A percentile compares a stretch with the other conserved stretches of the same genome.
These are phyloP conservation scores for Apolygus lucorum DNA, from an alignment of 1,140 invertebrate species.

Conservation along the genomic window DNA sequence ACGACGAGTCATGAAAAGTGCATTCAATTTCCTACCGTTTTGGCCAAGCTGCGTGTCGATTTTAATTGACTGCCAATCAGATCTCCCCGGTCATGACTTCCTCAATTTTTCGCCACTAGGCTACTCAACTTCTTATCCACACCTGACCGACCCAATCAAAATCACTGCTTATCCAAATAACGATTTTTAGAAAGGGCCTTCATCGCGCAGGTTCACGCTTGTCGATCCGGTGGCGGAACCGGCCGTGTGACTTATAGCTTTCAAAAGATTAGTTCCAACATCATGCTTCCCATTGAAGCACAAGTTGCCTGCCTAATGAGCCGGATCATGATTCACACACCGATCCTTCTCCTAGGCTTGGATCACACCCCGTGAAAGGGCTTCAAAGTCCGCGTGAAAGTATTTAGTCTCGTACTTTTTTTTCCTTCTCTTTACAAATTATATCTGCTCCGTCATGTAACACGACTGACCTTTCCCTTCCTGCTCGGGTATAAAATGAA, in stretches of 20 bases:
- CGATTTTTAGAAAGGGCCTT: background rate
- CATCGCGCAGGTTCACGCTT: background rate
- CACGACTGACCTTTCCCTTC: constrained; percentile 4
- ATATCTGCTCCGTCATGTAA: background rate
- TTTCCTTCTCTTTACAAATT: background rate
- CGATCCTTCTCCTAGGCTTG: background rate
- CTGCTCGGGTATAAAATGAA: background rate
- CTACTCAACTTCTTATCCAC: too few species aligned
- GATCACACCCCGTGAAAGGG: constrained; percentile 8
- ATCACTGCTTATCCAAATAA: too few species aligned
- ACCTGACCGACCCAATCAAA: too few species aligned
- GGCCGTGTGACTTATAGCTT: background rate
- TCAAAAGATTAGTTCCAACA: constrained; percentile 5
- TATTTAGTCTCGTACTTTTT: constrained; percentile 2
- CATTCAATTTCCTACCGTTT: too few species aligned
- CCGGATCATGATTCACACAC: background rate
- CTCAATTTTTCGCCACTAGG: too few species aligned
- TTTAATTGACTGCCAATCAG: too few species aligned
- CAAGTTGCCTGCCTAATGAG: constrained; percentile 3
- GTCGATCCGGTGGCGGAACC: background rate
- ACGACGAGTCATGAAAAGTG: too few species aligned
- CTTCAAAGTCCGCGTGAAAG: constrained; percentile 3
- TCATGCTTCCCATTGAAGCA: background rate
- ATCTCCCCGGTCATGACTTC: too few species aligned
- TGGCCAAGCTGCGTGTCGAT: too few species aligned